These are phyloP conservation scores for Craseonycteris thonglongyai DNA, from an alignment of 2,113 vertebrate species.

Conservation along the genomic window DNA sequence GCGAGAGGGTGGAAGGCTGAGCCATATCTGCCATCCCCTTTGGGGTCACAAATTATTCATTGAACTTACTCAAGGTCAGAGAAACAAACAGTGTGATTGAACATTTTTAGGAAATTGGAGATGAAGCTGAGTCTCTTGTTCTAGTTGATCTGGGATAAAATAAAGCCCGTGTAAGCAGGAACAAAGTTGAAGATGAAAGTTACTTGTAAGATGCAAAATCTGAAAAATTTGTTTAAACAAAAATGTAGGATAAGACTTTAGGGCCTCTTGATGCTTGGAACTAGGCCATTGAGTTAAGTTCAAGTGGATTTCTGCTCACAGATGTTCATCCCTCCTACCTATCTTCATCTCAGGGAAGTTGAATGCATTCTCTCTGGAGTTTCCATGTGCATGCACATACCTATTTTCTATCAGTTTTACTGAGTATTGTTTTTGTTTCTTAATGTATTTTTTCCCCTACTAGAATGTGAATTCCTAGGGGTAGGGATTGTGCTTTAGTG, in stretches of 20 bases:
- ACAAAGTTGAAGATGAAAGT: neutral
- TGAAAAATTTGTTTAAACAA: neutral
- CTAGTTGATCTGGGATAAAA: neutral
- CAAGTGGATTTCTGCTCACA: neutral
- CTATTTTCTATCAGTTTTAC: neutral
- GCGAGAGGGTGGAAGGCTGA: neutral
- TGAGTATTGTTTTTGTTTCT: neutral
- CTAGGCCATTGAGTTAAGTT: neutral
- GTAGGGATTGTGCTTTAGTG: neutral
- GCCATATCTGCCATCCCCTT: neutral
- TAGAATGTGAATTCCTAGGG: neutral
- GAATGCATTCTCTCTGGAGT: neutral
- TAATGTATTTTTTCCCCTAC: neutral
- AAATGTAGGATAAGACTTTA: neutral
- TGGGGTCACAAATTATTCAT: neutral
- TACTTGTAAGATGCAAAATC: neutral
- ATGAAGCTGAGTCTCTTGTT: neutral
- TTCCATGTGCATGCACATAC: accelerated
- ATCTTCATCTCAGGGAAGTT: neutral
- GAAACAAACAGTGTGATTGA: neutral
- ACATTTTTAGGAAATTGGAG: neutral
- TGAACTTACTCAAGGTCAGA: neutral
- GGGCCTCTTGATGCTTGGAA: neutral
- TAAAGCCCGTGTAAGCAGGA: neutral
- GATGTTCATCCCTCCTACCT: neutral